Base-by-base conservation (phyloP, 2,888 invertebrate genomes). In the Lordiphosa andalusiaca region DNA sequence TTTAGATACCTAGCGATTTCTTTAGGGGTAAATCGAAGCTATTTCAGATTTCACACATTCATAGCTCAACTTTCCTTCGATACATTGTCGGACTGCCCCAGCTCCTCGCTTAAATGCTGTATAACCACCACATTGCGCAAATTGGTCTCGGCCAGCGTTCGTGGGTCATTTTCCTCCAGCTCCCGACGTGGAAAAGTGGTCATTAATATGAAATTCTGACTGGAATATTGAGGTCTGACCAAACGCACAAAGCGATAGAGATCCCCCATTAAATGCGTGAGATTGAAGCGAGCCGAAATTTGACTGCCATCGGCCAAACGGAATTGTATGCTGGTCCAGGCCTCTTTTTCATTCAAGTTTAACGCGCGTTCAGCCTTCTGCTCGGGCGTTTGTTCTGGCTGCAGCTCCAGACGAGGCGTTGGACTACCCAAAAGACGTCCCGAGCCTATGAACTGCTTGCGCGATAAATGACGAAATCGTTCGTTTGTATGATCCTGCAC, bases 111-210 rank as follows among this genome's bases (percentile, higher is more conserved):
- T 4, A 78, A 35, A 6, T 74, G 83, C 44, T 84, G 83, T 10
- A 64, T 81, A 38, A 81, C 39, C n/a, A 84, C 67, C 40, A 84
- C 80, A 47, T 81, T 81, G 16, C 64, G 48, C 2, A 81, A 64
- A 53, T 83, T 57, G 0, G 73, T 63, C 38, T 78, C 61, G 6
- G 37, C 46, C 42, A 81, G 6, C n/a, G 71, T 78, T 0, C 74
- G 73, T 2, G 10, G 7, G 40, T 84, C 77, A 9, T 13, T 39
- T 38, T 72, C 76, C 3, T 13, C 52, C 6, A 81, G 73, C 1
- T 65, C 60, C 19, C 49, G 52, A 0, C 80, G 67, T 1, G 80
- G 80, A 59, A 84, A 75, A 3, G 53, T 37, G 0, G 83, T 82
- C 13, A 80, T 49, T 4, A 80, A 59, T 23, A 60, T 44, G 21